These are phyloP conservation scores for Gnathonemus echidnorhynchus DNA, from an alignment of 2,113 vertebrate genomes.

Conservation along the genomic window DNA sequence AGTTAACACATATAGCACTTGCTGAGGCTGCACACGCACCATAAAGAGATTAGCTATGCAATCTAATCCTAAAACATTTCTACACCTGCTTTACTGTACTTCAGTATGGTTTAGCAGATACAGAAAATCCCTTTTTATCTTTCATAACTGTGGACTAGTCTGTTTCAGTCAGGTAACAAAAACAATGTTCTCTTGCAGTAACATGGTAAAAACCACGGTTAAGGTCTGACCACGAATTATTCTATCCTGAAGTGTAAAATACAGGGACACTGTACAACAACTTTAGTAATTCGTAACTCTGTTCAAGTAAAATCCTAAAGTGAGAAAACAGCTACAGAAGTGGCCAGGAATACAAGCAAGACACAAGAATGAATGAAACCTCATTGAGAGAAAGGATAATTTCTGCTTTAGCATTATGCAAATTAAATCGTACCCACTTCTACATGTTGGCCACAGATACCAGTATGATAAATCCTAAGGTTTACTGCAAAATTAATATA, in stretches of 20 bases:
- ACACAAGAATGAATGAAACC: neutral
- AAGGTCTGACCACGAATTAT: neutral
- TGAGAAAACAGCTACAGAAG: neutral
- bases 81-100: constrained; percentile 67
- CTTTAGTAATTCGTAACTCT: neutral
- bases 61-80: constrained; percentile 89
- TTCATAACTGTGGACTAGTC: constrained; percentile 47
- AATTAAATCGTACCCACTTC: neutral
- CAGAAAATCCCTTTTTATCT: constrained; percentile 71
- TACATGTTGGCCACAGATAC: neutral
- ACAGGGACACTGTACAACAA: neutral
- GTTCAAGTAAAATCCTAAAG: neutral
- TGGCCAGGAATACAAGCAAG: neutral
- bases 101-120: constrained; percentile 69
- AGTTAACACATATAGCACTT: constrained; percentile 43
- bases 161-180: neutral
- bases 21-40: constrained; percentile 82
- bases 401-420: neutral
- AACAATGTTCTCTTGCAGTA: neutral
- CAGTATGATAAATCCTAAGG: neutral
- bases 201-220: neutral
- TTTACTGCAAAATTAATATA: neutral
- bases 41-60: constrained; percentile 86
- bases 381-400: neutral
- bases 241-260: neutral